A percentile compares a stretch with the other conserved stretches of the same genome.
Conservation (phyloP, 2,113 vertebrate genomes). For the Larimichthys polyactis region DNA sequence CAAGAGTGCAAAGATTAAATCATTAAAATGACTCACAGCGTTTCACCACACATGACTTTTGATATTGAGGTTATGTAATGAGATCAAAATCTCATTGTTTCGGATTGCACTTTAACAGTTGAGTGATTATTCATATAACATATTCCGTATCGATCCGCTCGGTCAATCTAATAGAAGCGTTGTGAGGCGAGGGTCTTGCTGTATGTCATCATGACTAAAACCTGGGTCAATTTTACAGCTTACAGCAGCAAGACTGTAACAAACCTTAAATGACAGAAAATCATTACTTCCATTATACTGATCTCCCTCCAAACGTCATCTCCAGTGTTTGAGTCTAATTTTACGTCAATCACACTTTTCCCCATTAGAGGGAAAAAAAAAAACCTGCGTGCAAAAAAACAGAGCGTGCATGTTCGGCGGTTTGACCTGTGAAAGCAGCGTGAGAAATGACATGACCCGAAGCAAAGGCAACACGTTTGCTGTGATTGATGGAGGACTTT, state of each 20-base stretch:
- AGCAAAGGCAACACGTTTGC: constrained; percentile 11
- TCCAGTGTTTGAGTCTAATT: constrained; percentile 33
- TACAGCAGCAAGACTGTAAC: constrained; percentile 32
- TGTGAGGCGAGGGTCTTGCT: constrained; percentile 14
- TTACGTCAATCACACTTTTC: constrained; percentile 28
- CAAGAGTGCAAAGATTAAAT: not conserved
- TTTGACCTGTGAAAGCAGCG: not conserved
- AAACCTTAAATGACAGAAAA: constrained; percentile 63
- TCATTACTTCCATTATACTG: constrained; percentile 57
- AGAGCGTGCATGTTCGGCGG: not conserved
- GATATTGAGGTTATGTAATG: not conserved
- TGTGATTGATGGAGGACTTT: constrained; percentile 20
- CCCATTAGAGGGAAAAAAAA: not conserved
- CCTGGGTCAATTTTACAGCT: constrained; percentile 32
- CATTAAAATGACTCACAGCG: not conserved
- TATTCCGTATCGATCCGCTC: constrained; percentile 46
- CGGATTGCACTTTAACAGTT: constrained; percentile 6
- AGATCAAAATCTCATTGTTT: not conserved
- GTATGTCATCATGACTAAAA: constrained; percentile 24
- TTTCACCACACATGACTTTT: not conserved
- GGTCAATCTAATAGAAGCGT: constrained; percentile 7
- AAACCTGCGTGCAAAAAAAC: not conserved
- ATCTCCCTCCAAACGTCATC: constrained; percentile 28
- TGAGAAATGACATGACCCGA: not conserved
- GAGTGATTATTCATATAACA: constrained; percentile 9